Evolutionary conservation across 2,797 vertebrate species (phyloP), one percentile per base, ranked within the genome.

Genomic region (Malacoctenus gilli): DNA sequence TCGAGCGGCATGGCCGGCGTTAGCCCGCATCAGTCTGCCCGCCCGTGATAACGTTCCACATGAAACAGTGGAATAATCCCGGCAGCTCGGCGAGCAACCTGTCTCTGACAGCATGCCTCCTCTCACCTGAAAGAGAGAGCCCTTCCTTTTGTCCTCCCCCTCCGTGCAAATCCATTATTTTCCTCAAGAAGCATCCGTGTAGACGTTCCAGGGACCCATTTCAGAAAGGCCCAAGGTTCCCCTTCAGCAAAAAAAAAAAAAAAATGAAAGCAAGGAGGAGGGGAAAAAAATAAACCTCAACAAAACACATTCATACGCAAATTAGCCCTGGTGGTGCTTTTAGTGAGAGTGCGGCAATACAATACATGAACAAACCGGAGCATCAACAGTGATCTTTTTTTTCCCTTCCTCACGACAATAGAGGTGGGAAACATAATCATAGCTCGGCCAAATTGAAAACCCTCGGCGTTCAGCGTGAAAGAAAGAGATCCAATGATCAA

Each of bases 1-100:
- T 76, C 67, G 65, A 79, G 69, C 75, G 78, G 66, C 79, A 69
- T 82, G 74, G 59, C 63, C 79, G 76, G 59, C 75, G 80, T 76
- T 67, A 70, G 70, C 35, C 48, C 67, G 62, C 62, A 75, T 83
- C 74, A 70, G 71, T 63, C 68, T 79, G 75, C 56, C 55, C 39
- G 68, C 39, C 60, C 68, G 38, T 60, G 75, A 79, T 82, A 80
- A 79, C 58, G 53, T 79, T 75, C 65, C 67, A 73, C 69, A 67
- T 77, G 75, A 84, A 82, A 79, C 75, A 63, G 60, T 60, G 55
- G 40, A 72, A 66, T 76, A 68, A 80, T 79, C 74, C 80, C 55
- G 46, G 9, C 28, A 38, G 62, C 68, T 70, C 76, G 71, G 59
- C 21, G 18, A 60, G 68, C 65, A 66, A 42, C 58, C 54, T 65